Conservation (phyloP, 2,888 invertebrate species). For the Mythimna albipuncta region DNA sequence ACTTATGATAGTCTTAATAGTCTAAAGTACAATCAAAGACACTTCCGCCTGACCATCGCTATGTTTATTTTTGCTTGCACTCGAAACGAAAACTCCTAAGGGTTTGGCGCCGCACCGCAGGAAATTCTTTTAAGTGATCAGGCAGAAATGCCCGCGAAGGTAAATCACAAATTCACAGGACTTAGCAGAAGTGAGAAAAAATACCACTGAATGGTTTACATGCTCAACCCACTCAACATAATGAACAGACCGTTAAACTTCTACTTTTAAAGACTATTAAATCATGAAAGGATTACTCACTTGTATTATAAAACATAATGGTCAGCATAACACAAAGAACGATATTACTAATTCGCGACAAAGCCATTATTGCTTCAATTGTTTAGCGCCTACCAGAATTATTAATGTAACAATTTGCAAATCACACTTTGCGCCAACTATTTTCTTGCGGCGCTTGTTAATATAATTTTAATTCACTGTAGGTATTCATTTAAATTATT, state of each 20-base stretch:
- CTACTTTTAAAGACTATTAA: background rate
- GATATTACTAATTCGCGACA: constrained; percentile 49
- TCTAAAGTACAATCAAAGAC: too few species aligned
- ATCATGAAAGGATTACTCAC: constrained; percentile 67
- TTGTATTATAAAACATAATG: constrained; percentile 70
- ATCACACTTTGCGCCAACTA: background rate
- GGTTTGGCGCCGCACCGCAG: too few species aligned
- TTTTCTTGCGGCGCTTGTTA: constrained; percentile 29
- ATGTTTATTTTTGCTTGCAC: too few species aligned
- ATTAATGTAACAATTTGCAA: constrained; percentile 50
- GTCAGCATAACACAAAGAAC: constrained; percentile 70
- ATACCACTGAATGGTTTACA: too few species aligned
- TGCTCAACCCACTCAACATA: constrained; percentile 5
- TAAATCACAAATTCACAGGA: too few species aligned
- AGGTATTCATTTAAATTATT: background rate
- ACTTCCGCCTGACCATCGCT: too few species aligned
- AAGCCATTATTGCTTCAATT: constrained; percentile 44
- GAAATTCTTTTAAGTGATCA: too few species aligned
- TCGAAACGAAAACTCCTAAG: too few species aligned
- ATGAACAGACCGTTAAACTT: constrained; percentile 30
- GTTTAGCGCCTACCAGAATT: constrained; percentile 61
- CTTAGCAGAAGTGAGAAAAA: too few species aligned
- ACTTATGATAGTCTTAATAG: too few species aligned
- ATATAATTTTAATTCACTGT: constrained; percentile 11
- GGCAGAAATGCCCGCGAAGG: too few species aligned